phyloP scores from a whole-genome alignment of 1,140 invertebrate genomes.

The Diachasmimorpha longicaudata region DNA sequence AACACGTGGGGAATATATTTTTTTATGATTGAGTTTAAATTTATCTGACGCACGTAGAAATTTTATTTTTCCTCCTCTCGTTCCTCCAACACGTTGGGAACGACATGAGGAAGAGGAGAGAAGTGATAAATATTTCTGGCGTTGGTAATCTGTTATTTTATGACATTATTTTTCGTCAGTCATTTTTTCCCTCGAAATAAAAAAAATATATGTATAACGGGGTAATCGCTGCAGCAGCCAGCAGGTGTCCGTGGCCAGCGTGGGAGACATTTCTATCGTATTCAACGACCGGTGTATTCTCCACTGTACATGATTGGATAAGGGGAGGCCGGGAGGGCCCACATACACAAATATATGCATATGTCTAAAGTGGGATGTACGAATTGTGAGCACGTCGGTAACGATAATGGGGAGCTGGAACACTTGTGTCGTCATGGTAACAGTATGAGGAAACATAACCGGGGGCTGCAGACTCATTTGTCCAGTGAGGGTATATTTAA shows the following conservation, averaged over 20 bases:
- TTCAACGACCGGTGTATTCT: slow-evolving; percentile 40
- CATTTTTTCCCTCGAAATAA: slow-evolving; percentile 10
- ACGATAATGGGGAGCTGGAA: not conserved
- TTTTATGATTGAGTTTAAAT: not conserved
- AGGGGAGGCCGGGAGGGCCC: slow-evolving; percentile 16
- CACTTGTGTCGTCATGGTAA: not conserved
- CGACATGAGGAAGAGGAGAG: not conserved
- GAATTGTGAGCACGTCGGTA: not conserved
- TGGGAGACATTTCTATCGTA: slow-evolving; percentile 49
- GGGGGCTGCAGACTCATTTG: not conserved
- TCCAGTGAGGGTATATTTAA: not conserved
- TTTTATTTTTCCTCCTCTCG: not conserved
- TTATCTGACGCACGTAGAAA: not conserved
- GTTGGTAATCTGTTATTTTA: not conserved
- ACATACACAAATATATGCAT: slow-evolving; percentile 10
- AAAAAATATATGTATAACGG: too few species aligned
- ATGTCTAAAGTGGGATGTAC: not conserved
- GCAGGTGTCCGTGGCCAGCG: slow-evolving; percentile 57
- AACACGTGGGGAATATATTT: slow-evolving; percentile 11
- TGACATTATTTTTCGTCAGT: not conserved
- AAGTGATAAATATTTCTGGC: not conserved
- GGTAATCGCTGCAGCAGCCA: slow-evolving; percentile 47
- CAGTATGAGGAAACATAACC: slow-evolving; percentile 1
- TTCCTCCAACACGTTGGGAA: not conserved
- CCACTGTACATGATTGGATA: slow-evolving; percentile 51